These are phyloP conservation scores for Orthosia incerta DNA, from an alignment of 2,888 invertebrate species.

Conservation along the genomic window DNA sequence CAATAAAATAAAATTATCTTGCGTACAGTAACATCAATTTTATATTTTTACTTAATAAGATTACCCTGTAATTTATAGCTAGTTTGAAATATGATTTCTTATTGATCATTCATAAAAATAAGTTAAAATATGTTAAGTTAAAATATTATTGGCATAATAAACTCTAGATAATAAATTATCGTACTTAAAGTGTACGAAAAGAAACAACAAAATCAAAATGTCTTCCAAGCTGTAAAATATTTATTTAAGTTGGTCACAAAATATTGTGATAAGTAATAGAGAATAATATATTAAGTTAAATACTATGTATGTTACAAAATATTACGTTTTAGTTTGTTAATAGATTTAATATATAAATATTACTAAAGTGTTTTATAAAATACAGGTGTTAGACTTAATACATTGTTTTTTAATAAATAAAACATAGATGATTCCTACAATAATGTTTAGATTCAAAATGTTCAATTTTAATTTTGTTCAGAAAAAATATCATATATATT, in stretches of 20 bases:
- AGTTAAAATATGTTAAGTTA: conserved; percentile 59
- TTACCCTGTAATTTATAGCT: neutral
- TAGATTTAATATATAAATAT: conserved; percentile 50
- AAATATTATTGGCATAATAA: conserved; percentile 74
- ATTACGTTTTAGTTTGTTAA: conserved; percentile 48
- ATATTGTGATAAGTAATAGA: conserved; percentile 61
- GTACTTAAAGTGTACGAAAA: conserved; percentile 25
- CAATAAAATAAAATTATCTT: neutral
- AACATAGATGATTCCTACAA: neutral
- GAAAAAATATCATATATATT: neutral
- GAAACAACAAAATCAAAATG: conserved; percentile 82
- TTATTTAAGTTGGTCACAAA: conserved; percentile 72
- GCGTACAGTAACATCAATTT: neutral
- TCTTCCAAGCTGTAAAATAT: conserved; percentile 82
- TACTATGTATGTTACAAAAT: conserved; percentile 53
- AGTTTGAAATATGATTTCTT: conserved; percentile 60
- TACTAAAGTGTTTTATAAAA: conserved; percentile 37
- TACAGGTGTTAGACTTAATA: conserved; percentile 42
- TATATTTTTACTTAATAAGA: neutral
- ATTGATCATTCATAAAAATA: conserved; percentile 47
- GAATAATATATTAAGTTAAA: conserved; percentile 57
- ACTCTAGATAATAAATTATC: conserved; percentile 41
- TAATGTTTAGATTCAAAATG: neutral
- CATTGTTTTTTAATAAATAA: conserved; percentile 6
- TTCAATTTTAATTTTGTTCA: neutral